These are phyloP conservation scores for Sebastes minor DNA, from an alignment of 2,797 vertebrate genomes.

Conservation along the genomic window DNA sequence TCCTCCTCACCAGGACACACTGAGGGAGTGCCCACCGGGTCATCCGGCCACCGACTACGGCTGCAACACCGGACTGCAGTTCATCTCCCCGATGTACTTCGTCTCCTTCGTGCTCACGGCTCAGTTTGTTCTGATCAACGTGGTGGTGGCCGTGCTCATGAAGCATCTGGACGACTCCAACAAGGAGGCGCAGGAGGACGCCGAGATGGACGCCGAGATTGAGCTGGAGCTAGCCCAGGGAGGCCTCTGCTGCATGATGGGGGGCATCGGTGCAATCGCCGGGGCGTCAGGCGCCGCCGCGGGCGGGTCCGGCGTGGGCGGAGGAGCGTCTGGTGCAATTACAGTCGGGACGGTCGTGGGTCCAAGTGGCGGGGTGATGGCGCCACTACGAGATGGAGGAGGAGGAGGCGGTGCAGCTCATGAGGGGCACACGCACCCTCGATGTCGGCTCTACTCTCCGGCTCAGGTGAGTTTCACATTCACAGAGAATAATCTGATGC, in stretches of 20 bases:
- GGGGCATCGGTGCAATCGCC: constrained; percentile 76
- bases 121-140: constrained; percentile 97
- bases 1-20: constrained; percentile 59
- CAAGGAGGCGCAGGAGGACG: constrained; percentile 95
- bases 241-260: constrained; percentile 86
- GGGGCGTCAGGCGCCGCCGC: constrained; percentile 59
- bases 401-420: constrained; percentile 25
- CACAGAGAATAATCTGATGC: not conserved
- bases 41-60: constrained; percentile 84
- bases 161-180: constrained; percentile 94
- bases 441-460: constrained; percentile 88
- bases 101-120: constrained; percentile 97
- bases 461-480: constrained; percentile 85
- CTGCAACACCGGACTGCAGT: constrained; percentile 92
- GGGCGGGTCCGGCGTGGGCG: constrained; percentile 12
- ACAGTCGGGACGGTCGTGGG: not conserved
- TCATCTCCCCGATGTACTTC: constrained; percentile 96
- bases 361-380: constrained; percentile 32
- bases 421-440: constrained; percentile 78
- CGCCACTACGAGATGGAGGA: constrained; percentile 44
- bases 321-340: constrained; percentile 1
- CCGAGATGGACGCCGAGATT: constrained; percentile 95
- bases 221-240: constrained; percentile 92
- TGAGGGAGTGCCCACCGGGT: constrained; percentile 77
- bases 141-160: constrained; percentile 96